A percentile compares a stretch with the other conserved stretches of the same genome.
These are phyloP conservation scores for Drosophila cognata DNA, from an alignment of 2,888 invertebrate genomes.

Conservation along the genomic window DNA sequence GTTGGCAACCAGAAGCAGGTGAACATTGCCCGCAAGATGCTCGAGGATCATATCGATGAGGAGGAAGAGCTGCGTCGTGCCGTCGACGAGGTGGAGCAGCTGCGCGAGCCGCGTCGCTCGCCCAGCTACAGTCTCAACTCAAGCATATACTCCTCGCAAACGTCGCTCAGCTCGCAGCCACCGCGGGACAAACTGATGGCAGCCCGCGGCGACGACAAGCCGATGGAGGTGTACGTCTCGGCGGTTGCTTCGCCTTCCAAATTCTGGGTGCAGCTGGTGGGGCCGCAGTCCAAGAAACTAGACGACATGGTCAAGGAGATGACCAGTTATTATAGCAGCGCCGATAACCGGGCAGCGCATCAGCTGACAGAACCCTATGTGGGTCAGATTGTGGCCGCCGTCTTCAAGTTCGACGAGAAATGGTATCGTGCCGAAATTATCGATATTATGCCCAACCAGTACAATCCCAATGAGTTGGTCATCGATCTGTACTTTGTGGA, in stretches of 20 bases:
- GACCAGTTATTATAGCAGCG: slow-evolving; percentile 91
- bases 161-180: slow-evolving; percentile 81
- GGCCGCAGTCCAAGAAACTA: slow-evolving; percentile 90
- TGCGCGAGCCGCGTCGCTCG: slow-evolving; percentile 86
- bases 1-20: slow-evolving; percentile 88
- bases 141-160: slow-evolving; percentile 84
- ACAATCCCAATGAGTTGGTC: slow-evolving; percentile 87
- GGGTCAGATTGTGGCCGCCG: slow-evolving; percentile 94
- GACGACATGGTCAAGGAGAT: slow-evolving; percentile 92
- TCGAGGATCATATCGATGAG: slow-evolving; percentile 89
- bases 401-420: slow-evolving; percentile 92
- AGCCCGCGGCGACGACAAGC: slow-evolving; percentile 86
- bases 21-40: slow-evolving; percentile 88
- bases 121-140: slow-evolving; percentile 81
- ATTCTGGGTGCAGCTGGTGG: slow-evolving; percentile 95
- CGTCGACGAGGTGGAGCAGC: slow-evolving; percentile 83
- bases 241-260: slow-evolving; percentile 91
- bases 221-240: slow-evolving; percentile 94
- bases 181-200: slow-evolving; percentile 83
- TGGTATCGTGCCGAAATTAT: slow-evolving; percentile 90
- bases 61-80: slow-evolving; percentile 86
- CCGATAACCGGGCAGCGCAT: slow-evolving; percentile 88
- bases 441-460: slow-evolving; percentile 88
- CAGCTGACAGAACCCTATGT: slow-evolving; percentile 86
- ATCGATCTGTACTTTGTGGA: slow-evolving; percentile 93